phyloP scores from a whole-genome alignment of 2,888 invertebrate species.

The Embidobia sp. region DNA sequence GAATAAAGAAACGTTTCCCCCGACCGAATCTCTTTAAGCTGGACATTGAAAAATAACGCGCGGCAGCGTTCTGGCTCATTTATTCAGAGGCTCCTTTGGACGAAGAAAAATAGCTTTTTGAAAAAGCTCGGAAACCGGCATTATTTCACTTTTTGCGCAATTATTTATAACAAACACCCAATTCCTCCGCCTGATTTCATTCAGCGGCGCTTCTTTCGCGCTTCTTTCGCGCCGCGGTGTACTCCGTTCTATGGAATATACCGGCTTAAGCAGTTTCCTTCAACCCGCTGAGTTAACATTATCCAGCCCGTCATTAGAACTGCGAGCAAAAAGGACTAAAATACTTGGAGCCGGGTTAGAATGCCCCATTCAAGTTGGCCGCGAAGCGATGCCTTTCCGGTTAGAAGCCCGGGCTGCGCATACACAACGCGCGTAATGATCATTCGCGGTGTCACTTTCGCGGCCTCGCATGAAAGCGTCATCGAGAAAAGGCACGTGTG shows the following conservation, averaged over 20 bases:
- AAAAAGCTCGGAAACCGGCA: not conserved
- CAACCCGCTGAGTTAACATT: not conserved
- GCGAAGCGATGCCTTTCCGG: constrained; percentile 13
- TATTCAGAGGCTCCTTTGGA: constrained; percentile 31
- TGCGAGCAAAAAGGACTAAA: constrained; percentile 16
- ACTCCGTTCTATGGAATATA: not conserved
- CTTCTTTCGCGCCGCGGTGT: not conserved
- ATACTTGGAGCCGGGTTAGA: constrained; percentile 27
- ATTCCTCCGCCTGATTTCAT: not conserved
- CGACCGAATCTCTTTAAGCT: constrained; percentile 2
- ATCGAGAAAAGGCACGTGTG: constrained; percentile 17
- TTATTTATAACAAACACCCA: constrained; percentile 40
- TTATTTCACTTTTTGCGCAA: constrained; percentile 28
- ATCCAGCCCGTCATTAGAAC: constrained; percentile 26
- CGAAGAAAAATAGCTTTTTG: constrained; percentile 37
- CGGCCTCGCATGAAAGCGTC: constrained; percentile 8
- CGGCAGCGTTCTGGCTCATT: constrained; percentile 34
- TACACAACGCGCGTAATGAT: constrained; percentile 40
- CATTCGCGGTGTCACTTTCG: constrained; percentile 33
- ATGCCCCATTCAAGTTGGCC: constrained; percentile 5
- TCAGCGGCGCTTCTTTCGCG: no score
- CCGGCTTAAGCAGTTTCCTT: constrained; percentile 1
- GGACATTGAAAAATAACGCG: constrained; percentile 39
- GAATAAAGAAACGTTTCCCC: not conserved
- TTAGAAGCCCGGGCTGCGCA: constrained; percentile 20